These are phyloP conservation scores for Papilio polytes DNA, from an alignment of 1,140 invertebrate species.

Conservation along the genomic window DNA sequence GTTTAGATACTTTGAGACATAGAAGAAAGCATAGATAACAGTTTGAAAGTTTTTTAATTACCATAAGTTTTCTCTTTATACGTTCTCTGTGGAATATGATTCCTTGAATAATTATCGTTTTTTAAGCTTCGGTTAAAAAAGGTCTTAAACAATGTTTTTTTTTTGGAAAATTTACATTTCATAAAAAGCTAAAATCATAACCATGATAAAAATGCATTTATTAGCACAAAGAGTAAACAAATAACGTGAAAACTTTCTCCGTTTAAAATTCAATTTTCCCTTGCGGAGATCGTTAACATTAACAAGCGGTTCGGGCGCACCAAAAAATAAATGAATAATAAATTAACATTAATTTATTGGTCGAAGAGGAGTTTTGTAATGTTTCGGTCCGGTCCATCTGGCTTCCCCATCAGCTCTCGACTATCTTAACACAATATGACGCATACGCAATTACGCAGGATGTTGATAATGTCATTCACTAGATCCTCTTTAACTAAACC, in stretches of 20 bases:
- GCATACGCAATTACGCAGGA: constrained; percentile 60
- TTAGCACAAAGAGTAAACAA: background rate
- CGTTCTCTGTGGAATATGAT: background rate
- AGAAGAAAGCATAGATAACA: constrained; percentile 21
- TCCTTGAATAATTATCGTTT: background rate
- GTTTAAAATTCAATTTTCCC: constrained; percentile 17
- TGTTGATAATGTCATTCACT: constrained; percentile 71
- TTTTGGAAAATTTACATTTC: background rate
- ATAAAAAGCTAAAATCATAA: background rate
- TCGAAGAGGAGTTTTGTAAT: constrained; percentile 20
- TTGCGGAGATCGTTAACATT: constrained; percentile 12
- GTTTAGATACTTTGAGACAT: constrained; percentile 18
- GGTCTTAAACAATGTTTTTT: background rate
- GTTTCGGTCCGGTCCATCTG: constrained; percentile 36
- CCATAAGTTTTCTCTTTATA: background rate
- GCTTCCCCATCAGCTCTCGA: constrained; percentile 32
- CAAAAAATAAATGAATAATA: constrained; percentile 26
- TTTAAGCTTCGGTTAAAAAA: background rate
- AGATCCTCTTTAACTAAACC: constrained; percentile 48
- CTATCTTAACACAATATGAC: constrained; percentile 47
- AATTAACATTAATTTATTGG: constrained; percentile 24
- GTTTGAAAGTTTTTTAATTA: background rate
- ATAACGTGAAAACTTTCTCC: constrained; percentile 12
- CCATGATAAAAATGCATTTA: background rate
- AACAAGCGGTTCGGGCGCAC: constrained; percentile 24